Conservation (phyloP, 2,797 vertebrate genomes). For the Xenops minutus region DNA sequence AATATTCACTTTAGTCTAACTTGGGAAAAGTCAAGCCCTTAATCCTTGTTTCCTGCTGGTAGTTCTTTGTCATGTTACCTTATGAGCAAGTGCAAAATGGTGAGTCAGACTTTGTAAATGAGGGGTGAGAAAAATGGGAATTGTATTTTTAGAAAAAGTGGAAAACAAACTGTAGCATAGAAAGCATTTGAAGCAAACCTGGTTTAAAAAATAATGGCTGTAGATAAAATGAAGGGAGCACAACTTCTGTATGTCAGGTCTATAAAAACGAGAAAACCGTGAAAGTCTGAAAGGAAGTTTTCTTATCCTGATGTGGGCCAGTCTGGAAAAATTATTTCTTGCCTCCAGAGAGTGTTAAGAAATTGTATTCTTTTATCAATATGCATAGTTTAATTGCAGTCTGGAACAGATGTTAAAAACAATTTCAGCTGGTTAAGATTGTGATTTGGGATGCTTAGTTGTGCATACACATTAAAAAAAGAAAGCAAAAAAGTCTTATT, state of each 20-base stretch:
- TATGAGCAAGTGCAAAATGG: neutral
- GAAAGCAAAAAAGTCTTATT: neutral
- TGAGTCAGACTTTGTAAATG: slow-evolving; percentile 39
- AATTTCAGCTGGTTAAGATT: neutral
- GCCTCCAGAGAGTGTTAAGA: neutral
- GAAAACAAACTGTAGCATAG: neutral
- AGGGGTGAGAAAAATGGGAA: slow-evolving; percentile 29
- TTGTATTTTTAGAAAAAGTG: slow-evolving; percentile 32
- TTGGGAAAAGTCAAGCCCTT: slow-evolving; percentile 33
- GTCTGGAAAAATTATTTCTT: neutral
- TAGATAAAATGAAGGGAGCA: neutral
- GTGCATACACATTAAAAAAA: neutral
- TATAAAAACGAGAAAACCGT: neutral
- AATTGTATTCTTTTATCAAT: neutral
- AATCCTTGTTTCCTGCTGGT: slow-evolving; percentile 29
- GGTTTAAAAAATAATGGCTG: neutral
- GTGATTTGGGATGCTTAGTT: neutral
- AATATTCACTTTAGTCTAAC: neutral
- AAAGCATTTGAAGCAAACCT: neutral
- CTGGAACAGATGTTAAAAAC: neutral
- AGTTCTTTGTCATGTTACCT: neutral
- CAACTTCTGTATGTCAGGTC: neutral
- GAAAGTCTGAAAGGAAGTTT: neutral
- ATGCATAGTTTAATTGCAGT: neutral
- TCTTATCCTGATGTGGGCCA: neutral